Conservation (phyloP, 1,140 invertebrate species). For the Drosophila hydei region DNA sequence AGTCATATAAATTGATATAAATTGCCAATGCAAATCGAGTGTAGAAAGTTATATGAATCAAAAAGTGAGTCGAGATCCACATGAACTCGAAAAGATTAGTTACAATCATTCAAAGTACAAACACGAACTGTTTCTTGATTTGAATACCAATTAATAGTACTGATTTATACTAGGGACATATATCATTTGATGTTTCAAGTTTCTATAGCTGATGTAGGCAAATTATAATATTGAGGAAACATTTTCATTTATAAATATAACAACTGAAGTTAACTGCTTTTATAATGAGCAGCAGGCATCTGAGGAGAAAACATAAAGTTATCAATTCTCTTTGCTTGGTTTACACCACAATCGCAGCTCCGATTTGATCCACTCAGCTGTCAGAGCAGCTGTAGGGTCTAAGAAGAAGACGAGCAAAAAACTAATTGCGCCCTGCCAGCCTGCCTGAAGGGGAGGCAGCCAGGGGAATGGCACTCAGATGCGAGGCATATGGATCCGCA, state of each 20-base stretch:
- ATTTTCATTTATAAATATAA: background rate
- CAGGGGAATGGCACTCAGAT: constrained; percentile 50
- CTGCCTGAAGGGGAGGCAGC: background rate
- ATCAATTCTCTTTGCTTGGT: constrained; percentile 41
- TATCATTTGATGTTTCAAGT: too few relatives aligned
- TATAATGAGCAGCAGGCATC: background rate
- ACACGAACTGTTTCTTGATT: too few relatives aligned
- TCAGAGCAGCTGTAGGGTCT: constrained; percentile 10
- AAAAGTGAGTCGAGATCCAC: too few relatives aligned
- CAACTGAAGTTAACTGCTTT: constrained; percentile 5
- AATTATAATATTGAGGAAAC: too few relatives aligned
- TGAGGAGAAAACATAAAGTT: constrained; percentile 13
- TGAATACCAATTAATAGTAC: too few relatives aligned
- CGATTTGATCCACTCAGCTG: constrained; percentile 12
- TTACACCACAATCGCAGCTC: constrained; percentile 9
- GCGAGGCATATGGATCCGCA: constrained; percentile 23
- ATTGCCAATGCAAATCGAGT: too few relatives aligned
- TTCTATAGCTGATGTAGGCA: too few relatives aligned
- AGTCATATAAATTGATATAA: too few relatives aligned
- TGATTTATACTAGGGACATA: too few relatives aligned
- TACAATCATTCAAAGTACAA: too few relatives aligned
- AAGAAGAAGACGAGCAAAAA: background rate
- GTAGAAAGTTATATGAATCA: too few relatives aligned
- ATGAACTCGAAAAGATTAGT: too few relatives aligned
- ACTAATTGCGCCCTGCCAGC: constrained; percentile 31